Percentiles rank a stretch among this genome's conserved stretches.
These are phyloP conservation scores for Orbicella faveolata DNA, from an alignment of 64 coral and sea anemone genomes.

Conservation along the genomic window DNA sequence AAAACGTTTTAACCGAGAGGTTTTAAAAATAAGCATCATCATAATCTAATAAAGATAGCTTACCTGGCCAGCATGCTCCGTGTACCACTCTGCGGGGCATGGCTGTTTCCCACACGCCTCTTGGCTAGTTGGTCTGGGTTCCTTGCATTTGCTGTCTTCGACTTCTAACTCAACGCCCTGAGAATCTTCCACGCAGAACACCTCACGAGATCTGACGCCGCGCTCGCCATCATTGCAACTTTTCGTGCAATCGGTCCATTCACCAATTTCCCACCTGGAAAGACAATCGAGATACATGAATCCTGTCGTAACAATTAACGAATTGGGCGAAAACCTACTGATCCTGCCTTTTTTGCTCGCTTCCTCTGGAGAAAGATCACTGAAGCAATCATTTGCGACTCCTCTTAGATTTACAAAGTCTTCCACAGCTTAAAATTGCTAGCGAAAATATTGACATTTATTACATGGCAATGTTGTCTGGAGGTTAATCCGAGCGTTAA, in stretches of 20 bases:
- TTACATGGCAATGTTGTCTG: no score
- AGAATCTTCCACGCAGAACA: constrained; percentile 43
- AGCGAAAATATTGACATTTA: no score
- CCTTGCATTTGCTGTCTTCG: constrained; percentile 3
- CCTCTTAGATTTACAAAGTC: no score
- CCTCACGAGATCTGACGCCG: constrained; percentile 40
- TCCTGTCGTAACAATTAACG: no score
- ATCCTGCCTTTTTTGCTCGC: no score
- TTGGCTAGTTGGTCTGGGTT: constrained; percentile 20
- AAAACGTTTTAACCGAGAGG: no score
- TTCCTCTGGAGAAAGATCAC: no score
- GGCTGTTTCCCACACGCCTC: constrained; percentile 27
- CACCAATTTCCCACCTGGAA: constrained; percentile 26
- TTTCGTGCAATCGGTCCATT: constrained; percentile 50
- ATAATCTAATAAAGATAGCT: background rate
- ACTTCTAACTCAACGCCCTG: constrained; percentile 31
- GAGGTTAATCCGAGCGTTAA: no score
- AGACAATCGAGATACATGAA: background rate
- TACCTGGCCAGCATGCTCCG: constrained; percentile 24
- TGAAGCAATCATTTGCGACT: no score
- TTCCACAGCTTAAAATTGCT: no score
- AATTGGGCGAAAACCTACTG: no score
- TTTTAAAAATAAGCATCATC: background rate
- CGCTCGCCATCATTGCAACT: constrained; percentile 50
- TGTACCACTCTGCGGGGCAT: constrained; percentile 59